Conservation (phyloP, 2,888 invertebrate genomes). For the Liodrosophila aerea region DNA sequence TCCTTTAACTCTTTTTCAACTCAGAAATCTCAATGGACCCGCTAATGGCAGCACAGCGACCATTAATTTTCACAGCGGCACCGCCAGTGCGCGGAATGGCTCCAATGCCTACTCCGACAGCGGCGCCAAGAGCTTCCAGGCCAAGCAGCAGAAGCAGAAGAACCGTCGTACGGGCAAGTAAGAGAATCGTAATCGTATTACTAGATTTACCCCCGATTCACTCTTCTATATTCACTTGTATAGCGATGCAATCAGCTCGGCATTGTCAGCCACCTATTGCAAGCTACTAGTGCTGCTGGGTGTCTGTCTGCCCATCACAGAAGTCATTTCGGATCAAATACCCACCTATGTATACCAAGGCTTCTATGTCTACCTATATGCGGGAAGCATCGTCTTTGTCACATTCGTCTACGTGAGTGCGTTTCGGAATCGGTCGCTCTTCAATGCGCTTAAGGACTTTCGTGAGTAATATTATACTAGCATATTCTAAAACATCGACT, state of each 20-base stretch:
- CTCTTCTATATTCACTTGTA: background rate
- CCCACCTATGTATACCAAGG: conserved; percentile 91
- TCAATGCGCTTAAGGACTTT: conserved; percentile 84
- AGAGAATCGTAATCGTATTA: conserved; percentile 70
- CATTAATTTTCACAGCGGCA: conserved; percentile 72
- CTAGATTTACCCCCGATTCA: too few species aligned
- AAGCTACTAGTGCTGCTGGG: conserved; percentile 92
- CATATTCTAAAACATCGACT: too few species aligned
- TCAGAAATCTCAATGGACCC: conserved; percentile 67
- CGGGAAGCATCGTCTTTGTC: conserved; percentile 90
- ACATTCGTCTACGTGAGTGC: conserved; percentile 88
- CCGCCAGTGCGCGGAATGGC: conserved; percentile 61
- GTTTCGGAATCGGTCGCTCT: conserved; percentile 86
- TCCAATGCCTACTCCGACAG: conserved; percentile 65
- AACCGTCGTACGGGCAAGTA: conserved; percentile 83
- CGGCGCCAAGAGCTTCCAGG: conserved; percentile 75
- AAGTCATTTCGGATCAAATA: conserved; percentile 90
- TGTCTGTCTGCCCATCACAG: conserved; percentile 93
- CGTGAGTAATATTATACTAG: conserved; percentile 78
- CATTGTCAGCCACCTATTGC: conserved; percentile 91
- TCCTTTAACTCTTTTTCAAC: too few species aligned
- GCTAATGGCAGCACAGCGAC: conserved; percentile 77
- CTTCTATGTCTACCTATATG: conserved; percentile 92
- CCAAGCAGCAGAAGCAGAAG: conserved; percentile 79
- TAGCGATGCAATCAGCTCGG: conserved; percentile 88